Percentiles rank a stretch among this genome's conserved stretches.
Conservation (phyloP, 2,797 vertebrate genomes). For the Anomalospiza imberbis region DNA sequence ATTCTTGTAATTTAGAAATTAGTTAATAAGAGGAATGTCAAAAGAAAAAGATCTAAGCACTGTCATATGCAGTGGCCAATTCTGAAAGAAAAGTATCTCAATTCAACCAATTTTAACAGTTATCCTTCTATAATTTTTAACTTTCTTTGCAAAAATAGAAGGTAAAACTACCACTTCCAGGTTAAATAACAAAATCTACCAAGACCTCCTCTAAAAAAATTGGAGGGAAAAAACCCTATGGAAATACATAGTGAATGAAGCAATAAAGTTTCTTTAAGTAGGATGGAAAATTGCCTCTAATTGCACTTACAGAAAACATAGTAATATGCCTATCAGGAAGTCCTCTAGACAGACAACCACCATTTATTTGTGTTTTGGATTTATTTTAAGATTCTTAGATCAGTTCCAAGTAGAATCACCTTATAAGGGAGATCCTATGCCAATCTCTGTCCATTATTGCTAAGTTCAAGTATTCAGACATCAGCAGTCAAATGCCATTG, state of each 20-base stretch:
- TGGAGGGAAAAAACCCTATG: neutral
- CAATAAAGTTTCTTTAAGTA: neutral
- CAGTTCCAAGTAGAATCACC: neutral
- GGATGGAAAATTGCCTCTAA: neutral
- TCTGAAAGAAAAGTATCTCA: neutral
- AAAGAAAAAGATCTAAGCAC: neutral
- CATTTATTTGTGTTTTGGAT: conserved; percentile 11
- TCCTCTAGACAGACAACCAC: neutral
- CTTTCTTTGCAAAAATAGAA: neutral
- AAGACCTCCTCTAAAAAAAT: neutral
- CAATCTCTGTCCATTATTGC: neutral
- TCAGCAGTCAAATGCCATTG: neutral
- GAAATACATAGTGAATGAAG: neutral
- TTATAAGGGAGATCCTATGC: neutral
- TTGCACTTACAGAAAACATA: neutral
- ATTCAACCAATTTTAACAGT: neutral
- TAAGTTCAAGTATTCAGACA: neutral
- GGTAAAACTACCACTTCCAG: neutral
- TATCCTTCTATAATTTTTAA: neutral
- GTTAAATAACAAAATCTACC: neutral
- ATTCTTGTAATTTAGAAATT: neutral
- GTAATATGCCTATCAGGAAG: neutral
- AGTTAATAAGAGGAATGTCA: neutral
- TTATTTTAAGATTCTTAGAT: conserved; percentile 29
- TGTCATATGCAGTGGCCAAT: neutral